Base-by-base conservation (phyloP, 2,888 invertebrate species). In the Hirtodrosophila trivittata region DNA sequence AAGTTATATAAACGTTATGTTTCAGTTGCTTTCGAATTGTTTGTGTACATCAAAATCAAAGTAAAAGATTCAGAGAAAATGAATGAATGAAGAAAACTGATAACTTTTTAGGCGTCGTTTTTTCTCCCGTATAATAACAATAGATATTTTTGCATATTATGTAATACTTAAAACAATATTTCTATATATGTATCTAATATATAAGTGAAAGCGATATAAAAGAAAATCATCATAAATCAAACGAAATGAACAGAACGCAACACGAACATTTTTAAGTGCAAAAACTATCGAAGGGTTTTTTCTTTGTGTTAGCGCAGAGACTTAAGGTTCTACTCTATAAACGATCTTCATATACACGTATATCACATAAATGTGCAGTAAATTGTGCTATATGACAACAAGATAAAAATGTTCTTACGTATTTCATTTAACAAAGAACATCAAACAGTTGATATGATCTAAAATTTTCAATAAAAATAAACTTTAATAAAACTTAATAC, bases 141-240 rank as follows among this genome's bases (percentile, higher is more conserved):
- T 80, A 80, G 86, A 83, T 86, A 75, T 82, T 84, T 81, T 71
- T 75, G 68, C 86, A 84, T 86, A 86, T 80, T 80, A 86, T 68
- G 46, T 63, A 71, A 86, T 74, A 82, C 85, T 82, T 47, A 47
- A 76, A 74, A 70, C 25, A 54, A 66, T 74, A 74, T 72, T 67
- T 74, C 67, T 68, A 78, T 81, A 65, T 66, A 75, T 81, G 74
- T 77, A 80, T 60, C 69, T 77, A 73, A 63, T 57, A 55, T 64
- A 63, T 78, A 83, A 78, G 77, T 70, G 65, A 72, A 33, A 50
- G 35, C 9, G 16, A 33, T 32, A 25, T 37, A 41, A 35, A 43
- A 35, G 42, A 60, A 59, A 49, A 66, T 64, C 63, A 55, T 42
- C 49, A 28, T 28, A 8, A 28, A 8, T 28, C 5, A 28, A 38